Percentiles rank a stretch among this genome's conserved stretches.
Evolutionary conservation across 2,888 invertebrate genomes (phyloP).

Genomic region (Zaprionus bogoriensis): DNA sequence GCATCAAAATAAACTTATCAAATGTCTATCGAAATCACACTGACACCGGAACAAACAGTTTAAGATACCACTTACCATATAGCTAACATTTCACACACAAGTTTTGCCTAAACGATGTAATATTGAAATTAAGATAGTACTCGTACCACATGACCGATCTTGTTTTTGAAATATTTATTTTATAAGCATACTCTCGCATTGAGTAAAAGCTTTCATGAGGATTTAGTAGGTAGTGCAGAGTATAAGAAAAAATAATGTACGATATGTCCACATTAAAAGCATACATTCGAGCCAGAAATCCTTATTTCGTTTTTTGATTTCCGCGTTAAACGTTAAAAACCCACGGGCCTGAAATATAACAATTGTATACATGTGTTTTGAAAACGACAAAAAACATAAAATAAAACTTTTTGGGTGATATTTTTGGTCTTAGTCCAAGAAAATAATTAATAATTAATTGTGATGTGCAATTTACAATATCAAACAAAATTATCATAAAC

Average conservation of each 20-base stretch:
- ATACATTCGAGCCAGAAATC: too few species aligned
- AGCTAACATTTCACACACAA: constrained; percentile 78
- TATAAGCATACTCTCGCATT: too few species aligned
- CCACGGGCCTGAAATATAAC: too few species aligned
- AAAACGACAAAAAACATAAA: background rate
- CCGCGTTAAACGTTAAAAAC: too few species aligned
- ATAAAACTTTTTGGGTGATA: constrained; percentile 51
- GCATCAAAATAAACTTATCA: constrained; percentile 79
- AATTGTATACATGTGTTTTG: too few species aligned
- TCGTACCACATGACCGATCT: too few species aligned
- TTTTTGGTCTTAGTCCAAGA: constrained; percentile 45
- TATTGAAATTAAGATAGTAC: too few species aligned
- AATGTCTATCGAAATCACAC: constrained; percentile 80
- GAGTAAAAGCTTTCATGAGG: too few species aligned
- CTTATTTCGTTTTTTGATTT: too few species aligned
- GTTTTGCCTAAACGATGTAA: too few species aligned
- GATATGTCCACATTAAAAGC: background rate
- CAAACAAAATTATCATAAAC: constrained; percentile 17
- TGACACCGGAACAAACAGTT: constrained; percentile 84
- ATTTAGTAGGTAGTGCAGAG: background rate
- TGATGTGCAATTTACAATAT: constrained; percentile 50
- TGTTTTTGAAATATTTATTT: too few species aligned
- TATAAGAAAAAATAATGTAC: background rate
- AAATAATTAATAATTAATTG: constrained; percentile 54
- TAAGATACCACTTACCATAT: constrained; percentile 83